Conservation (phyloP, 2,113 vertebrate genomes). For the Anarhynchus alexandrinus region DNA sequence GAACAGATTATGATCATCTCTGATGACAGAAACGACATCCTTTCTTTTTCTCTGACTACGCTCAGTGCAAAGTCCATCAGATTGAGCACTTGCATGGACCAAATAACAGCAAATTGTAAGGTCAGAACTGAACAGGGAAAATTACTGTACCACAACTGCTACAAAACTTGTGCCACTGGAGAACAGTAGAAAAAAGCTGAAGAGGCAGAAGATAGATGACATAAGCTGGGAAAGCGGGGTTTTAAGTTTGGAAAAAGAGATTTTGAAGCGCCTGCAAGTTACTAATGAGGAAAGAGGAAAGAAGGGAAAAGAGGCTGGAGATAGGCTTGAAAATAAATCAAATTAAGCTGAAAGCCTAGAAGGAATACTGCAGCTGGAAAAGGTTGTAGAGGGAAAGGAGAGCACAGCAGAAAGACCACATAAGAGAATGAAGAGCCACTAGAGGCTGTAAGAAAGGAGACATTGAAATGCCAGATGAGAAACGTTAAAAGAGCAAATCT, state of each 20-base stretch:
- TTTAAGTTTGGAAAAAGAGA: neutral
- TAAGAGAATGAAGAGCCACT: neutral
- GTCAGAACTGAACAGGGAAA: neutral
- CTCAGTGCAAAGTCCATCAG: neutral
- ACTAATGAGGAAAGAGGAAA: neutral
- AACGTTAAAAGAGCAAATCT: neutral
- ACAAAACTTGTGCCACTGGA: neutral
- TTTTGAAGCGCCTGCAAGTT: neutral
- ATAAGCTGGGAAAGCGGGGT: neutral
- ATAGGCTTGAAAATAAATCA: neutral
- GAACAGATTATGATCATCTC: neutral
- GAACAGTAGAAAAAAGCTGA: neutral
- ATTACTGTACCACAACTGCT: neutral
- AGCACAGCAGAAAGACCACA: neutral
- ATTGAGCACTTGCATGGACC: neutral
- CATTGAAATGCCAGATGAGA: neutral
- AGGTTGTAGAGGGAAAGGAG: neutral
- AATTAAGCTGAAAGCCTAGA: neutral
- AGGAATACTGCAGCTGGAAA: neutral
- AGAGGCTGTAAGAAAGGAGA: neutral
- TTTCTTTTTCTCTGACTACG: neutral
- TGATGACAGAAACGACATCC: neutral
- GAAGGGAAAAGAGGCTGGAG: neutral
- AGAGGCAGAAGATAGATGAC: neutral
- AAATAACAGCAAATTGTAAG: neutral